Evolutionary conservation across 2,797 vertebrate species (phyloP), one percentile per base, ranked within the genome.

Genomic region (Eutrigla gurnardus): DNA sequence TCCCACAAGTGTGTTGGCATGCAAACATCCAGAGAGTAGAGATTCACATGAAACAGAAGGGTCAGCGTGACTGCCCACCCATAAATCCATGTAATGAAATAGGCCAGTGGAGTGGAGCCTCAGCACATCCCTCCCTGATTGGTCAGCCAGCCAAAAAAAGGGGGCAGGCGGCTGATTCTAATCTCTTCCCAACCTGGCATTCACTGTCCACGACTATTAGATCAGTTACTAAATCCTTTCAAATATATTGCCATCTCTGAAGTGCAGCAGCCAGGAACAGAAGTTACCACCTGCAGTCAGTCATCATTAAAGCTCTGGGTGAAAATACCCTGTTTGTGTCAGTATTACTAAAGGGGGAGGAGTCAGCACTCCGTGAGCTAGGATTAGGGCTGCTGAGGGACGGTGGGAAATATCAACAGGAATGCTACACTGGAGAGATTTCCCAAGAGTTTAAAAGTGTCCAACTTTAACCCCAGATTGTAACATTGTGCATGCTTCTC

Each of bases 221-320:
- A 89, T 93, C 82, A 64, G 32, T 80, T 73, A 83, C 83, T 84
- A 90, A 92, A 92, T 92, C 89, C 85, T 84, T 71, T 92, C 88
- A 85, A 75, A 88, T 90, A 83, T 78, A 86, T 86, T 87, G 84
- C 89, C 35, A 57, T 93, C 84, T 75, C 64, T 70, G 78, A 65
- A 25, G 81, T 67, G 47, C 76, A 60, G 69, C 37, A 54, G 61
- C 70, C 42, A 14, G 73, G 73, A 73, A 59, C 83, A 80, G 52
- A 74, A 65, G 68, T 60, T 15, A 61, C 83, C 83, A 82, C 88
- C 86, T 87, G 83, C 69, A 73, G 85, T 70, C 72, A 61, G 77
- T 75, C 73, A 40, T 80, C 82, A 75, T 78, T 77, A 80, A 84
- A 80, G 70, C 67, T 57, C 35, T 9, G 75, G 75, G 55, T 70